Conservation (phyloP, 2,797 vertebrate species). For the Liasis olivaceus region DNA sequence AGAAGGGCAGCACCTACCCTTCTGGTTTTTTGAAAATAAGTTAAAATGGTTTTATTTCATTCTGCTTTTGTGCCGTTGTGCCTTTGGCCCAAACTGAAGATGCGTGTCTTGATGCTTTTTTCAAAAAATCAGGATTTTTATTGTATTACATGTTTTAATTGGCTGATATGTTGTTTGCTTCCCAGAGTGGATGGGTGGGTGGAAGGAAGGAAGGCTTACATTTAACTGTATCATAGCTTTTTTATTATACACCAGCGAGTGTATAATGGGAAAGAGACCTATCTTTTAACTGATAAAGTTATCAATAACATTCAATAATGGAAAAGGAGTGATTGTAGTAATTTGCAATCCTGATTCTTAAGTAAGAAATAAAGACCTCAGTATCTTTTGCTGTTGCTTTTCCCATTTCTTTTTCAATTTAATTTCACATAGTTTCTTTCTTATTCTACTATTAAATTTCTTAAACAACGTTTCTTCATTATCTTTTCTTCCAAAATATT, state of each 20-base stretch:
- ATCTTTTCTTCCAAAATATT: not conserved
- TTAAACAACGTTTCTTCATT: slow-evolving; percentile 8
- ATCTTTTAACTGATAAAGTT: not conserved
- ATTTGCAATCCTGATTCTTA: not conserved
- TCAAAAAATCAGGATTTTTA: not conserved
- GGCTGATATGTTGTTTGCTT: not conserved
- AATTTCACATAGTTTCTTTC: slow-evolving; percentile 6
- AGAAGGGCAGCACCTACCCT: not conserved
- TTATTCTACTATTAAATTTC: not conserved
- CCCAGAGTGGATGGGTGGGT: not conserved
- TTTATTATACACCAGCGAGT: not conserved
- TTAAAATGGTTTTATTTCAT: not conserved
- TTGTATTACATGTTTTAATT: not conserved
- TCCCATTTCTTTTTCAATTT: not conserved
- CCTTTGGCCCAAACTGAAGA: not conserved
- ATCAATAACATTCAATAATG: not conserved
- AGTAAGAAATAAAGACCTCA: not conserved
- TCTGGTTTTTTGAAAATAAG: not conserved
- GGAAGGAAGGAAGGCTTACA: not conserved
- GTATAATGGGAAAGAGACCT: too few relatives aligned
- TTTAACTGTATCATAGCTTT: not conserved
- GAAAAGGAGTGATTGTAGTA: not conserved
- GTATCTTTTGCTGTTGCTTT: not conserved
- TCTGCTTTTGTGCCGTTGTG: not conserved
- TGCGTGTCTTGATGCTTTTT: not conserved